phyloP scores from a whole-genome alignment of 1,140 invertebrate genomes.

The Gonioctena quinquepunctata region DNA sequence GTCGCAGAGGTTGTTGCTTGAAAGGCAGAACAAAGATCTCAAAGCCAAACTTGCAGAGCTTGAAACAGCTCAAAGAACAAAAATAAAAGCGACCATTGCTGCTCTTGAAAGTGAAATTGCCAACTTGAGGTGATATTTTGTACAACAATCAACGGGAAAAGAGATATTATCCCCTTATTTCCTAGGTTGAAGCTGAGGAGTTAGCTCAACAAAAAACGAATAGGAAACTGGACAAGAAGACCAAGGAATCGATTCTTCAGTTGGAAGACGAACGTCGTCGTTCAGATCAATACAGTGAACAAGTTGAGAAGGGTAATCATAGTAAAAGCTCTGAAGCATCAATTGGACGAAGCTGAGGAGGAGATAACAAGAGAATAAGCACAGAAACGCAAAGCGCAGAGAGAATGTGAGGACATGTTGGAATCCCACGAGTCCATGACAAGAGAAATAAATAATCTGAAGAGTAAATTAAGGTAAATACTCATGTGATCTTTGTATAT shows the following conservation, averaged over 20 bases:
- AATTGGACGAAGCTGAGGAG: slow-evolving; percentile 94
- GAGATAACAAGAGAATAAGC: slow-evolving; percentile 92
- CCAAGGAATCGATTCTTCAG: slow-evolving; percentile 89
- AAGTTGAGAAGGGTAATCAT: slow-evolving; percentile 90
- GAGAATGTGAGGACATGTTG: slow-evolving; percentile 91
- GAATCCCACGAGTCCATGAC: slow-evolving; percentile 84
- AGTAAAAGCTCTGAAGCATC: slow-evolving; percentile 91
- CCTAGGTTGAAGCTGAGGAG: slow-evolving; percentile 79
- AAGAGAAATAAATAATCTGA: slow-evolving; percentile 81
- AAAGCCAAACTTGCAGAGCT: slow-evolving; percentile 91
- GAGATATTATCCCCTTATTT: too few species aligned
- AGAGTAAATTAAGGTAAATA: slow-evolving; percentile 84
- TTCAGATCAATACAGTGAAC: slow-evolving; percentile 95
- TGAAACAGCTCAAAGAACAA: slow-evolving; percentile 88
- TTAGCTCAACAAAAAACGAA: slow-evolving; percentile 85
- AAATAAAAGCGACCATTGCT: slow-evolving; percentile 92
- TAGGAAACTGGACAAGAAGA: slow-evolving; percentile 91
- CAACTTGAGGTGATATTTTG: slow-evolving; percentile 68
- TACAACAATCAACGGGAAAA: too few species aligned
- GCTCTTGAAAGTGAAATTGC: slow-evolving; percentile 92
- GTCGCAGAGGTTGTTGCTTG: slow-evolving; percentile 80
- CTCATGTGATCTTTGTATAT: too few species aligned
- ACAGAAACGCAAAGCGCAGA: slow-evolving; percentile 89
- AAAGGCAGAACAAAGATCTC: slow-evolving; percentile 91
- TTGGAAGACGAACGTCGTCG: slow-evolving; percentile 93